Evolutionary conservation across 2,113 vertebrate genomes (phyloP), one percentile per base, ranked within the genome.

Genomic region (Brachypodius melanocephalos): DNA sequence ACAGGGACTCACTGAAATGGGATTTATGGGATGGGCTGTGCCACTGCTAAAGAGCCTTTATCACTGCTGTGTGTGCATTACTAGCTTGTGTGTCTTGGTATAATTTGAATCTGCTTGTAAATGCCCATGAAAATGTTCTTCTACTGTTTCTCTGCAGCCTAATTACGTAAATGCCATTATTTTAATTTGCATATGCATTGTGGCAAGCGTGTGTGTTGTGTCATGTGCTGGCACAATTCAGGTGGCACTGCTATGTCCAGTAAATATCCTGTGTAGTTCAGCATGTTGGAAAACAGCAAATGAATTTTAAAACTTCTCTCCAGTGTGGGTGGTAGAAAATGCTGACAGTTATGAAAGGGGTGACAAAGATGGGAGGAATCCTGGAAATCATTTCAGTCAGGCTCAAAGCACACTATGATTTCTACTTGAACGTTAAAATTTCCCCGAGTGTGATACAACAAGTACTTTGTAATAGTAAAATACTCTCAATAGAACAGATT

Each of bases 391-490:
- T 67, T 77, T 57, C 49, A 31, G 15, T 42, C 43, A 74, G n/a
- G 31, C 51, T 68, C 22, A 49, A 74, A 85, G 26, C 29, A 59
- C 43, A 34, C 4, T 16, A 9, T n/a, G 14, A 54, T 57, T 88
- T 58, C 10, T 71, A 12, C 16, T 29, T 59, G 14, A 61, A 36
- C 0, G 3, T 24, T 73, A 13, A 59, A 45, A 71, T 42, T 71
- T 32, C 43, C 29, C 5, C 0, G 3, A 62, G 5, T 36, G 29
- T 5, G 42, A 67, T 11, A 26, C 5, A 32, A 3, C 2, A 28
- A 69, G 16, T n/a, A 20, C 5, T 74, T 85, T 58, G 6, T 31
- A n/a, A 19, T 28, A 34, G 25, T 34, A n/a, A 82, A 92, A 57
- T n/a, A 9, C 21, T 67, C 9, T 15, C 85, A n/a, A 52, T 79